Percentiles rank a stretch among this genome's conserved stretches.
Evolutionary conservation across 2,888 invertebrate species (phyloP).

Genomic region (Amorpha juglandis): DNA sequence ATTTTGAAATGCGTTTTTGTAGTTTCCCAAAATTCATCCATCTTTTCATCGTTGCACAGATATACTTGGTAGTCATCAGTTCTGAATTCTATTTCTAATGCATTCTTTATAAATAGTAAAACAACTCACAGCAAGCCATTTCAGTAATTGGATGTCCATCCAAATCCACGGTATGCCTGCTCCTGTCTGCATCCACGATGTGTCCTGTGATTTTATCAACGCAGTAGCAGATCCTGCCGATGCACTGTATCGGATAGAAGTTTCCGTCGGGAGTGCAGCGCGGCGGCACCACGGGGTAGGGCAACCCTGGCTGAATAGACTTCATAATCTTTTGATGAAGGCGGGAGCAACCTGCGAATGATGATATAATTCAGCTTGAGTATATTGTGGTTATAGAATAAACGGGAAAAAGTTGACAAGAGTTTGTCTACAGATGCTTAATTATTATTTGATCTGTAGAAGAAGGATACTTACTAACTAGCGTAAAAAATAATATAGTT

Average conservation of each 20-base stretch:
- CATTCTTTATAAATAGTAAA: not conserved
- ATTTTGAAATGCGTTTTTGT: too few species aligned
- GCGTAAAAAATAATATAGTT: too few species aligned
- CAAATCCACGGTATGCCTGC: conserved; percentile 52
- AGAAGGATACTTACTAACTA: too few species aligned
- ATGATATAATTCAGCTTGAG: not conserved
- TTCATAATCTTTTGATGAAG: conserved; percentile 75
- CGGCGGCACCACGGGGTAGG: conserved; percentile 69
- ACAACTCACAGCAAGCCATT: conserved; percentile 76
- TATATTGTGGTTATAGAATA: too few species aligned
- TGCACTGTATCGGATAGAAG: conserved; percentile 87
- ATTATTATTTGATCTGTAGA: too few species aligned
- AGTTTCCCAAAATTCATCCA: too few species aligned
- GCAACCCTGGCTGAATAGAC: conserved; percentile 63
- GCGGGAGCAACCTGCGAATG: conserved; percentile 83
- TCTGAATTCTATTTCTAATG: too few species aligned
- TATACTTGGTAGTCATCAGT: too few species aligned
- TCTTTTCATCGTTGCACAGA: too few species aligned
- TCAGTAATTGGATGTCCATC: conserved; percentile 58
- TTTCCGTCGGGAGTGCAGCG: conserved; percentile 87
- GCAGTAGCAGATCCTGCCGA: conserved; percentile 85
- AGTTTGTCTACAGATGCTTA: too few species aligned
- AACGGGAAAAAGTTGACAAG: too few species aligned
- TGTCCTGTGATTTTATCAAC: conserved; percentile 82
- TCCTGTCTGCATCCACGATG: conserved; percentile 49